A percentile compares a stretch with the other conserved stretches of the same genome.
These are phyloP conservation scores for Embiotoca jacksoni DNA, from an alignment of 2,113 vertebrate genomes.

Conservation along the genomic window DNA sequence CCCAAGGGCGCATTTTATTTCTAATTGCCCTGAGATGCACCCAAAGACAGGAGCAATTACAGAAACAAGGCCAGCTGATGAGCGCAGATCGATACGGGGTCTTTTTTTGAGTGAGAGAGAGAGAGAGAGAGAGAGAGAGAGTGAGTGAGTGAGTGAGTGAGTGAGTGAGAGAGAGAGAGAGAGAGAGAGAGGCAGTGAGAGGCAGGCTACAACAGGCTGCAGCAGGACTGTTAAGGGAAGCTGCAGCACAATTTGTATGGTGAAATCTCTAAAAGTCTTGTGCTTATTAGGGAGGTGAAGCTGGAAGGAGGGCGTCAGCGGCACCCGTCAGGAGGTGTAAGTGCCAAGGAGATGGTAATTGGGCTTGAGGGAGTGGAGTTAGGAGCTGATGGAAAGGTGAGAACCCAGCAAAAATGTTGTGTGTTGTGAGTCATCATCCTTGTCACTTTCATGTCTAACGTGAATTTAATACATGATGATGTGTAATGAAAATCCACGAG, in stretches of 20 bases:
- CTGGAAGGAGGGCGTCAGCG: constrained; percentile 92
- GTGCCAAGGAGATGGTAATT: constrained; percentile 94
- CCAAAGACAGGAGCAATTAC: constrained; percentile 42
- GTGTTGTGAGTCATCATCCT: background rate
- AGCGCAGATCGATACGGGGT: constrained; percentile 48
- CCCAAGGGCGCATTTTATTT: constrained; percentile 56
- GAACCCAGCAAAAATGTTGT: background rate
- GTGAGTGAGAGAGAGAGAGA: too few species aligned
- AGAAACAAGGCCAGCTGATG: constrained; percentile 51
- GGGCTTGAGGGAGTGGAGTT: constrained; percentile 98
- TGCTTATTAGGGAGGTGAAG: constrained; percentile 90
- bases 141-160: too few species aligned
- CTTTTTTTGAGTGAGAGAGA: background rate
- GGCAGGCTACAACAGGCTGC: constrained; percentile 18
- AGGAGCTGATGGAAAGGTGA: constrained; percentile 97
- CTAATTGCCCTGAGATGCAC: constrained; percentile 29
- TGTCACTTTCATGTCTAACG: background rate
- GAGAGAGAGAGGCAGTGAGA: background rate
- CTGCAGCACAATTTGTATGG: background rate
- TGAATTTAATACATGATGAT: background rate
- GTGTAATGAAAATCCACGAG: background rate
- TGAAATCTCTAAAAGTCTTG: constrained; percentile 58
- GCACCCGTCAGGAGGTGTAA: constrained; percentile 91
- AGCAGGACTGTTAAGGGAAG: background rate
- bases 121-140: too few species aligned